Evolutionary conservation across 1,140 invertebrate species (phyloP), one percentile per base, ranked within the genome.

Genomic region (Bombus breviceps): DNA sequence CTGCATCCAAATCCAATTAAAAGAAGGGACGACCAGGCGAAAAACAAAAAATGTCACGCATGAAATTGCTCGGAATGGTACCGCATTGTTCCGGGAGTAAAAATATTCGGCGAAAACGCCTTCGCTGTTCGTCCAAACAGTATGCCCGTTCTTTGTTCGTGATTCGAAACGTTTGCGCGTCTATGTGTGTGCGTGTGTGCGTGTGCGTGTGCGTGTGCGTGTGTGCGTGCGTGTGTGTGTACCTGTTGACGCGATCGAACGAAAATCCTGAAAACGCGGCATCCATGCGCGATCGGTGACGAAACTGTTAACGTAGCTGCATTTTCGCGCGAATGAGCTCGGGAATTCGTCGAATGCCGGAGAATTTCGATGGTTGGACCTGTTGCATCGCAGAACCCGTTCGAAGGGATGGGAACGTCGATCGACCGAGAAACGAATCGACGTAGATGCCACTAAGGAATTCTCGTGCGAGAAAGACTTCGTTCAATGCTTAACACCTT

Each of bases 301-400:
- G 73, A 39, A 68, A 83, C 62, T 41, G 78, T 80, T 80, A 69
- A 80, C 78, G 78, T 71, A n/a, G 37, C 39, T 43, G 47, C 39
- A 59, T 69, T 84, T 71, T 59, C 66, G 22, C 53, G 76, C 76
- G 76, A 84, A 32, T 25, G 75, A 59, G 47, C 83, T 62, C 25
- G 83, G 72, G 76, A 84, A 84, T 72, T 71, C 64, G 83, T 72
- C 66, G 82, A 32, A 78, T 71, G 53, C 66, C 82, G 66, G 66
- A 25, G 83, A 71, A 80, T 84, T 84, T 84, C 76, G 83, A 72
- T 84, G 77, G 83, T 62, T 72, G 39, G 53, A 84, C 83, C 83
- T 84, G 83, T 80, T 79, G 83, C 76, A 53, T n/a, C 64, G 82
- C 59, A 22, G 47, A 57, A 62, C 9, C 41, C 41, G 62, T 25